Conservation (phyloP, 2,888 invertebrate species). For the Nowickia ferox region DNA sequence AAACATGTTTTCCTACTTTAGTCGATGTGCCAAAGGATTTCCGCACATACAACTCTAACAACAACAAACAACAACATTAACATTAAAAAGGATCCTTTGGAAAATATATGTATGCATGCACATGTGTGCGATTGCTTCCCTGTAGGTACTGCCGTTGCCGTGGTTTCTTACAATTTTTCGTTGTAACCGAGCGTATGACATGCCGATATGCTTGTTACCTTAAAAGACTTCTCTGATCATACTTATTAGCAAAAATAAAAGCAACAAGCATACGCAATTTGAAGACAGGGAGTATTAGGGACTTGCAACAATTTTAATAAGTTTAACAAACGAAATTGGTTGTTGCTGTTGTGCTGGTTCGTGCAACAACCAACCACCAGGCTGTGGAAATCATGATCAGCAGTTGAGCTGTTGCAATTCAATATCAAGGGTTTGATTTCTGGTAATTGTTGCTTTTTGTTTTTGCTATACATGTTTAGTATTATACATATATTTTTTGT, state of each 20-base stretch:
- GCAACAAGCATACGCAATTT: conserved; percentile 29
- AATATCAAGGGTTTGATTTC: conserved; percentile 38
- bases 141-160: conserved; percentile 71
- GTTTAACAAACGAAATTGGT: conserved; percentile 61
- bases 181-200: conserved; percentile 76
- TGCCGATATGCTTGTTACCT: conserved; percentile 81
- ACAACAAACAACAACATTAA: conserved; percentile 53
- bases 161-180: conserved; percentile 42
- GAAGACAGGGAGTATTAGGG: conserved; percentile 14
- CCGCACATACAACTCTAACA: conserved; percentile 19
- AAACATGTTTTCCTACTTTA: conserved; percentile 84
- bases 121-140: conserved; percentile 35
- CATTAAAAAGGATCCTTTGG: conserved; percentile 58
- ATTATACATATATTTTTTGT: conserved; percentile 3
- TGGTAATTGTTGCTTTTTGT: conserved; percentile 38
- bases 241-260: conserved; percentile 78
- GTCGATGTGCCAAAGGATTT: conserved; percentile 66
- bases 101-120: neutral
- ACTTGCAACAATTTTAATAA: conserved; percentile 74
- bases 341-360: conserved; percentile 14
- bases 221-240: conserved; percentile 82
- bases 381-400: neutral
- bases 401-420: conserved; percentile 32
- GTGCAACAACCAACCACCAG: neutral
- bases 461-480: conserved; percentile 19